phyloP scores from a whole-genome alignment of 2,888 invertebrate species.

The Pachymerium ferrugineum region DNA sequence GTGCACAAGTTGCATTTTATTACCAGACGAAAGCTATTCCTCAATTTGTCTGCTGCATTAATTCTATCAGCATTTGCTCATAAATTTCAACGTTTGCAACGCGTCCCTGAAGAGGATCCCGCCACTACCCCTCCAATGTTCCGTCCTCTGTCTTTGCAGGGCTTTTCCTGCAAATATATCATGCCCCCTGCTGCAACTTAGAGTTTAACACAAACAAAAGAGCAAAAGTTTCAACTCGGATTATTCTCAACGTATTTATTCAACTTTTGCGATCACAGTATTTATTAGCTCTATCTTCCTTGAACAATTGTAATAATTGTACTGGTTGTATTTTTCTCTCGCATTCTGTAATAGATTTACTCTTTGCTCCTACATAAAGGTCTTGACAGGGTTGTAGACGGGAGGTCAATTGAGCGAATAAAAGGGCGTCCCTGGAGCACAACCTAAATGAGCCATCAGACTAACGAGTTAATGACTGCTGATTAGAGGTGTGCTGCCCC shows the following conservation, averaged over 20 bases:
- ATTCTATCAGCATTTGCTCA: constrained; percentile 18
- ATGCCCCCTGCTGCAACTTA: neutral
- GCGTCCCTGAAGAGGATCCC: neutral
- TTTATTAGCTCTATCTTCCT: neutral
- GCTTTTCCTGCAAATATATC: constrained; percentile 11
- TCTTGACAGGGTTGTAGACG: constrained; percentile 1
- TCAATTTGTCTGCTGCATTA: constrained; percentile 21
- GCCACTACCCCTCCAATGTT: neutral
- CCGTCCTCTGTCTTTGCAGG: neutral
- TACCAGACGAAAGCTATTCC: constrained; percentile 18
- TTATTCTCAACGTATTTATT: neutral
- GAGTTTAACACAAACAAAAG: neutral
- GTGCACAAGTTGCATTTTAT: neutral
- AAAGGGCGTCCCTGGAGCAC: constrained; percentile 10
- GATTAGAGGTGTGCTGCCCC: constrained; percentile 9
- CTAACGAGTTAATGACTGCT: constrained; percentile 14
- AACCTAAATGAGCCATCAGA: neutral
- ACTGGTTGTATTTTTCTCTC: neutral
- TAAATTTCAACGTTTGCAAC: constrained; percentile 11
- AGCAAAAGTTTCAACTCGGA: neutral
- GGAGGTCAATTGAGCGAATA: constrained; percentile 18
- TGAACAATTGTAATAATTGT: neutral
- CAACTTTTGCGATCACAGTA: neutral
- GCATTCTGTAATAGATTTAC: neutral
- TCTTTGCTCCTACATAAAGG: neutral